phyloP scores from a whole-genome alignment of 2,113 vertebrate genomes.

The Cyprinus carpio region DNA sequence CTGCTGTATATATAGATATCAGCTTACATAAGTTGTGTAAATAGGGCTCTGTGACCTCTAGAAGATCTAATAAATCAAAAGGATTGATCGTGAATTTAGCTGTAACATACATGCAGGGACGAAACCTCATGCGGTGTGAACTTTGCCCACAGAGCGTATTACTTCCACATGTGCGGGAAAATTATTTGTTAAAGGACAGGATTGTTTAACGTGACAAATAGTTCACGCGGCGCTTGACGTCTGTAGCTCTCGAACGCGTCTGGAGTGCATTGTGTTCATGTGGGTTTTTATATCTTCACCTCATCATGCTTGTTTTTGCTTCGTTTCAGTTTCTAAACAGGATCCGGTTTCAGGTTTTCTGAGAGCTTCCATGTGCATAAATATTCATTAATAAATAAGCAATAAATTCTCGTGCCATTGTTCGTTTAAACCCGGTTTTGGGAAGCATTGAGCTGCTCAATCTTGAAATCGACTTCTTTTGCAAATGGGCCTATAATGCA shows the following conservation, averaged over 20 bases:
- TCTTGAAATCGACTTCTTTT: too few species aligned
- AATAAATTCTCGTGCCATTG: too few species aligned
- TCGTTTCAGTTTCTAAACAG: neutral
- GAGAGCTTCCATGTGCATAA: neutral
- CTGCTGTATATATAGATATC: neutral
- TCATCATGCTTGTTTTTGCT: neutral
- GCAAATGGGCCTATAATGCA: neutral
- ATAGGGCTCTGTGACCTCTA: neutral
- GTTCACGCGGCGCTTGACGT: too few species aligned
- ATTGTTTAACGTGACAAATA: conserved; percentile 3
- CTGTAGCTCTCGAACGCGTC: neutral
- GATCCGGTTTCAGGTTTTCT: neutral
- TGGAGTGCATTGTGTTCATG: neutral
- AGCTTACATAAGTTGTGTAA: neutral
- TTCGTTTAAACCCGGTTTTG: too few species aligned
- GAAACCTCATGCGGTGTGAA: neutral
- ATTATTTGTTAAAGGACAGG: neutral
- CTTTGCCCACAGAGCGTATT: neutral
- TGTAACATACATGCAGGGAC: neutral
- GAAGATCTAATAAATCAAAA: neutral
- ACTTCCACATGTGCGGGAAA: conserved; percentile 13
- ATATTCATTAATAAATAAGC: neutral
- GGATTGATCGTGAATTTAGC: neutral
- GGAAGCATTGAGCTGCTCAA: too few species aligned
- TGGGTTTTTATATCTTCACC: too few species aligned